Conservation (phyloP, 2,888 invertebrate genomes). For the Cerastis leucographa region DNA sequence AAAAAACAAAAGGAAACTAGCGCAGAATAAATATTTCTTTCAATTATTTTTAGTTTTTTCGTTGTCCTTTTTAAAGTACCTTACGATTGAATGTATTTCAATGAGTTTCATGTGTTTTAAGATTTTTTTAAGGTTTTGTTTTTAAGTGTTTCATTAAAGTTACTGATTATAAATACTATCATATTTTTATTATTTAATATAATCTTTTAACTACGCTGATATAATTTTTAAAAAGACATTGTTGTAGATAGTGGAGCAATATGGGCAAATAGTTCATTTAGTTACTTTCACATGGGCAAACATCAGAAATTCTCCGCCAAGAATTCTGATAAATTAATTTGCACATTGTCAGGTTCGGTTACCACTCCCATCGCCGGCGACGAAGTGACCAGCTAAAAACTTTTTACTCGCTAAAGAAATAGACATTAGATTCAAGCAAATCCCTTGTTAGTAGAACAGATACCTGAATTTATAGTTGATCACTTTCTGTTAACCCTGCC, state of each 20-base stretch:
- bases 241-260: too few relatives aligned
- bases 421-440: too few relatives aligned
- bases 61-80: conserved; percentile 8
- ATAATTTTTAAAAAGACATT: too few relatives aligned
- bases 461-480: background rate
- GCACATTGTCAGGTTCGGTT: too few relatives aligned
- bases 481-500: background rate
- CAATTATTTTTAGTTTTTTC: conserved; percentile 7
- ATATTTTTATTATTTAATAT: too few relatives aligned
- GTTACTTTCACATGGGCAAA: background rate
- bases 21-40: conserved; percentile 5
- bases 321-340: too few relatives aligned
- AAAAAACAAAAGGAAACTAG: background rate
- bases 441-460: background rate
- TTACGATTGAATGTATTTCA: background rate
- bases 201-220: too few relatives aligned
- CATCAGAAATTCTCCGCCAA: background rate
- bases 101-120: conserved; percentile 13
- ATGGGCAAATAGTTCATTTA: background rate
- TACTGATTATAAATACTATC: background rate
- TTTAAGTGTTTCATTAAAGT: conserved; percentile 1
- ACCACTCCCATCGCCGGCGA: too few relatives aligned
- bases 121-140: conserved; percentile 2
- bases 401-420: too few relatives aligned
- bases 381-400: too few relatives aligned